A percentile compares a stretch with the other conserved stretches of the same genome.
Evolutionary conservation across 2,113 vertebrate species (phyloP).

Genomic region (Cisticola juncidis): DNA sequence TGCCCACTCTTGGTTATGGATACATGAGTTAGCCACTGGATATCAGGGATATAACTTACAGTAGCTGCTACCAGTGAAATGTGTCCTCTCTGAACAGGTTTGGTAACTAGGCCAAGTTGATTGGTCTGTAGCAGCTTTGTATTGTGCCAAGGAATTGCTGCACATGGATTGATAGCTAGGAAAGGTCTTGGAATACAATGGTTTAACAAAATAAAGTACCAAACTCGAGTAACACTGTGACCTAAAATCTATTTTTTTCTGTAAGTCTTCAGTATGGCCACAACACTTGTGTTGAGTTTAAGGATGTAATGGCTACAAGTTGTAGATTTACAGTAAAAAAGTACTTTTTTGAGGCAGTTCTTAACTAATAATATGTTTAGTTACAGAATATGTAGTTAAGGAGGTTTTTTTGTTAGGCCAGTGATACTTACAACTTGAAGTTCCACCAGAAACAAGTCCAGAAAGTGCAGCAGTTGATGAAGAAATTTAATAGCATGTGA

Average conservation of each 20-base stretch:
- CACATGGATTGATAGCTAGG: not conserved
- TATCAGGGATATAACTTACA: not conserved
- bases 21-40: not conserved
- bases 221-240: not conserved
- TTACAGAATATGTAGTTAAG: not conserved
- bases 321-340: not conserved
- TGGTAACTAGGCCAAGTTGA: not conserved
- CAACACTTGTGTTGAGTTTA: not conserved
- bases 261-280: not conserved
- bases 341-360: not conserved
- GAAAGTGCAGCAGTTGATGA: not conserved
- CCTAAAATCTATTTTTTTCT: not conserved
- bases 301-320: not conserved
- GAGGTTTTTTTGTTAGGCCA: not conserved
- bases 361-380: not conserved
- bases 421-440: not conserved
- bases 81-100: not conserved
- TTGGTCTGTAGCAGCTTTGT: fast-evolving
- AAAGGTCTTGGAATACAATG: not conserved
- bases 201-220: not conserved
- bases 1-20: not conserved
- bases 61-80: not conserved
- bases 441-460: not conserved
- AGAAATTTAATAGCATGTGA: not conserved
- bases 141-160: not conserved